Conservation (phyloP, 2,797 vertebrate genomes). For the Rhynchotus rufescens region DNA sequence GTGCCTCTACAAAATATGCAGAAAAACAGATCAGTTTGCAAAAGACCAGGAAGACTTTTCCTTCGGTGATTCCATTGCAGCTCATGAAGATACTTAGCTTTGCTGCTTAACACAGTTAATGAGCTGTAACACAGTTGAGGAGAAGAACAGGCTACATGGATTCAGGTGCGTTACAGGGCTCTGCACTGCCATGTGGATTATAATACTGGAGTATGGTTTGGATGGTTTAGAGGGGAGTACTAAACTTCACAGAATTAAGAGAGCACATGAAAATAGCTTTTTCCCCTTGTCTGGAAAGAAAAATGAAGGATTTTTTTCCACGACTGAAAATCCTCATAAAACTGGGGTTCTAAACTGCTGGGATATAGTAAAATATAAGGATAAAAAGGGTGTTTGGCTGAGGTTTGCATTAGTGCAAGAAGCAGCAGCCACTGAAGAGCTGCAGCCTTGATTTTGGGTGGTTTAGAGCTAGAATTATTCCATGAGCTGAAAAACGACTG, state of each 20-base stretch:
- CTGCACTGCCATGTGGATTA: not conserved
- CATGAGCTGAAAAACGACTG: not conserved
- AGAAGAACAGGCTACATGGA: not conserved
- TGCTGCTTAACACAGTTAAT: not conserved
- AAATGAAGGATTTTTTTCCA: not conserved
- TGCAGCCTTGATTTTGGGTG: not conserved
- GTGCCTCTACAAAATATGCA: not conserved
- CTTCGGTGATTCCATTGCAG: not conserved
- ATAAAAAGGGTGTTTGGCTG: not conserved
- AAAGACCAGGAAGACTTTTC: not conserved
- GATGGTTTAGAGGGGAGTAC: not conserved
- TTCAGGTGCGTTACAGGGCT: not conserved
- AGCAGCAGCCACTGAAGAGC: not conserved
- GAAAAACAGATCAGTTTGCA: not conserved
- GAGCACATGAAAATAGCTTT: not conserved
- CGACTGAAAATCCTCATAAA: slow-evolving; percentile 9
- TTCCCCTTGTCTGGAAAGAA: not conserved
- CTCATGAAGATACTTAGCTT: not conserved
- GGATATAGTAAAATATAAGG: not conserved
- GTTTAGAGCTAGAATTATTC: not conserved
- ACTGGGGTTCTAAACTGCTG: not conserved
- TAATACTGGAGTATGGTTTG: not conserved
- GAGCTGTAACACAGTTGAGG: not conserved
- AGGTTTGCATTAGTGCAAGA: not conserved
- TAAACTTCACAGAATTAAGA: not conserved